Evolutionary conservation across 2,888 invertebrate species (phyloP), one percentile per base, ranked within the genome.

Genomic region (Eupithecia centaureata): DNA sequence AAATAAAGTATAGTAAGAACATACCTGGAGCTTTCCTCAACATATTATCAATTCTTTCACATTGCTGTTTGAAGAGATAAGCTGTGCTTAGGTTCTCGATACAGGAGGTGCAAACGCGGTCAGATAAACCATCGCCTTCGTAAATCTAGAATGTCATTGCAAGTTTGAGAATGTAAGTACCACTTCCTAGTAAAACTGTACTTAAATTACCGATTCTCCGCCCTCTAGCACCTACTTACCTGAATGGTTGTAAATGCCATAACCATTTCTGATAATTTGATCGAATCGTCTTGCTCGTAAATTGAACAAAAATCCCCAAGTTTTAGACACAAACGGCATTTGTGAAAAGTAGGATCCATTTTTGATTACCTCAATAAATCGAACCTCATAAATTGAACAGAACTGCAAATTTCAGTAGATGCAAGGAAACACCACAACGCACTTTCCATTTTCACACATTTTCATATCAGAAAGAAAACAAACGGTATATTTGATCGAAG

Each of bases 291-390:
- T 83, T 91, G 89, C 71, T 92, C 92, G 76, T 88, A 93, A 75
- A 93, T 92, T 58, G 93, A 92, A 80, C 92, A 91, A 72, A 93
- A 93, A 73, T 92, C 92, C 12, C 93, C 93, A 57, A 93, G 85
- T 80, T 92, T 92, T 69, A 92, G 79, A 73, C 93, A 93, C 68
- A 93, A 75, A 78, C 93, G 84, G 79, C 93, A 93, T 82, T 93
- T 93, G 73, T 91, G 90, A 78, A 91, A 90, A 56, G 83, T 70
- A 4, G 63, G 76, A 64, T 83, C 83, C 87, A 88, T 89, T 62
- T 65, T 58, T 35, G 27, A 54, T 18, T 5, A 30, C n/a, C 38
- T 59, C 5, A 32, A 15, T 3, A 35, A 52, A 13, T 5, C 22
- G 28, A 27, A 15, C n/a, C 22, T 61, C 30, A 54, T 28, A 25